Percentiles rank a stretch among this genome's conserved stretches.
Evolutionary conservation across 2,797 vertebrate genomes (phyloP).

Genomic region (Steatocranus sp.): DNA sequence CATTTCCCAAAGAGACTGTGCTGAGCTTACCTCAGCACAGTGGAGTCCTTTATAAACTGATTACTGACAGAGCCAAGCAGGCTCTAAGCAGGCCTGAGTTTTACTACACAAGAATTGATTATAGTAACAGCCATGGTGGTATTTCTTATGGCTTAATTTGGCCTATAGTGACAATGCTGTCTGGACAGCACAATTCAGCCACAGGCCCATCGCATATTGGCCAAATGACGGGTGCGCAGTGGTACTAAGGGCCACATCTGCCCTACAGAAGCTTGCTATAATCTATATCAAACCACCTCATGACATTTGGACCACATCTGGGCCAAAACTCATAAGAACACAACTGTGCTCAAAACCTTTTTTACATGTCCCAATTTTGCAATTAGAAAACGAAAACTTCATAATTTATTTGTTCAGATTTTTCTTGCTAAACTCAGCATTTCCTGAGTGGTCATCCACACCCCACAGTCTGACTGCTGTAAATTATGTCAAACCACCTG

Average conservation of each 20-base stretch:
- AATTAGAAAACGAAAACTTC: not conserved
- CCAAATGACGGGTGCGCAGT: not conserved
- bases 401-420: accelerated
- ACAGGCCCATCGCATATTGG: not conserved
- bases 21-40: not conserved
- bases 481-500: not conserved
- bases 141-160: not conserved
- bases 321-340: not conserved
- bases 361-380: not conserved
- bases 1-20: not conserved
- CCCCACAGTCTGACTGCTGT: not conserved
- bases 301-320: not conserved
- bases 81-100: not conserved
- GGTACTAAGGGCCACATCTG: not conserved
- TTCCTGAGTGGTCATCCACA: not conserved
- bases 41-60: not conserved
- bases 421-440: not conserved
- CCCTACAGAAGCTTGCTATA: not conserved
- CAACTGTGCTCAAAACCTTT: not conserved
- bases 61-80: not conserved
- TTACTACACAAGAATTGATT: not conserved
- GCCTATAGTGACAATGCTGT: not conserved
- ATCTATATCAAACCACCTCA: not conserved
- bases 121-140: not conserved
- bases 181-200: not conserved